Conservation (phyloP, 1,140 invertebrate genomes). For the Drosophila ananassae region DNA sequence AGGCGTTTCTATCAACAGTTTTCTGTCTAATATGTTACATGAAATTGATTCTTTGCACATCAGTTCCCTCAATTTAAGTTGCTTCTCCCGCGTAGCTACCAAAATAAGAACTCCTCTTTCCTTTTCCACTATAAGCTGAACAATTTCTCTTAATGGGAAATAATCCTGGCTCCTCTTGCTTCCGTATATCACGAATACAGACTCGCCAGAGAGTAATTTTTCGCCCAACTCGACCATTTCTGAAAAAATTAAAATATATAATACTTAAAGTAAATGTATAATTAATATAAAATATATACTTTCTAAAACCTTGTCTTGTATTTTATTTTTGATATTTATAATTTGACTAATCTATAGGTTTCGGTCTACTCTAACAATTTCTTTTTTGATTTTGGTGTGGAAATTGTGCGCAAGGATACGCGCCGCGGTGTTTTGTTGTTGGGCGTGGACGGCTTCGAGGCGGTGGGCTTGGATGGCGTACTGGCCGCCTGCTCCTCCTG, state of each 20-base stretch:
- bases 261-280: not conserved
- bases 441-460: conserved; percentile 56
- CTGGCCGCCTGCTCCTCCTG: conserved; percentile 45
- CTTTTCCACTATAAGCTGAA: not conserved
- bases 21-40: no score
- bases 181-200: no score
- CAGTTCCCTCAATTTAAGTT: no score
- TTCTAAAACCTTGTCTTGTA: conserved; percentile 1
- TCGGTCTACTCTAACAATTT: conserved; percentile 82
- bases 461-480: conserved; percentile 37
- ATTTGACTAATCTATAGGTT: conserved; percentile 41
- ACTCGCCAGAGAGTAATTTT: no score
- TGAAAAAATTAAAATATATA: not conserved
- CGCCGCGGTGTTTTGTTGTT: conserved; percentile 86
- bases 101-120: not conserved
- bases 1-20: no score
- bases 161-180: no score
- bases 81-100: no score
- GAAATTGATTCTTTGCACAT: no score
- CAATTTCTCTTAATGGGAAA: no score
- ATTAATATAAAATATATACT: not conserved
- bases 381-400: conserved; percentile 89
- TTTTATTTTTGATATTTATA: conserved; percentile 35
- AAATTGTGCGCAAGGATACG: conserved; percentile 89
- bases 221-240: not conserved